Conservation (phyloP, 2,888 invertebrate species). For the Drosophila cognata region DNA sequence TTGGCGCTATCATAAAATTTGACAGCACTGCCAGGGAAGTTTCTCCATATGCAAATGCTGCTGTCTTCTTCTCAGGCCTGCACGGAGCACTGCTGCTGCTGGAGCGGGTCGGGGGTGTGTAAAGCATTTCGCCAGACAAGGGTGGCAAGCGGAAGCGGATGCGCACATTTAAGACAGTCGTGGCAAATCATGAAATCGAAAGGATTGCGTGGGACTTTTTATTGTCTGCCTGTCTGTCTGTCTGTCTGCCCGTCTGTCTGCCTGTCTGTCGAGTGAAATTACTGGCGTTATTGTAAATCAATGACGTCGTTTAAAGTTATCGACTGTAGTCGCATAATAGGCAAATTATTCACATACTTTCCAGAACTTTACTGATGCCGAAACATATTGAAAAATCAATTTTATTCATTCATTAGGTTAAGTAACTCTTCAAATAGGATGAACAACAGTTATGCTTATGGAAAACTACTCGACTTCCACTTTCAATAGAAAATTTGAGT, state of each 20-base stretch:
- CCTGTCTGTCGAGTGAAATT: conserved; percentile 48
- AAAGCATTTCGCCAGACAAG: conserved; percentile 15
- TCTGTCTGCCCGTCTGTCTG: conserved; percentile 11
- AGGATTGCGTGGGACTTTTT: conserved; percentile 53
- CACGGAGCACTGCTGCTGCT: not conserved
- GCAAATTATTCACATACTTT: conserved; percentile 6
- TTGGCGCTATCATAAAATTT: conserved; percentile 83
- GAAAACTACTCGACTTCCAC: not conserved
- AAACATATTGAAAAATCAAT: conserved; percentile 6
- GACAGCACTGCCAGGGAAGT: conserved; percentile 68
- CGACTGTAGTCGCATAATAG: conserved; percentile 1
- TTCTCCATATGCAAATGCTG: conserved; percentile 75
- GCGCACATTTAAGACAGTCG: conserved; percentile 68
- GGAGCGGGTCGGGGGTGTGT: not conserved
- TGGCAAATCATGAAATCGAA: conserved; percentile 60
- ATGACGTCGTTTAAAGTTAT: conserved; percentile 45
- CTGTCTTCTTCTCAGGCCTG: conserved; percentile 23
- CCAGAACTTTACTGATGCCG: not conserved
- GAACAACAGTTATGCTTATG: not conserved
- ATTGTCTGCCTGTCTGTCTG: conserved; percentile 2
- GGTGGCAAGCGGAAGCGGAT: conserved; percentile 63
- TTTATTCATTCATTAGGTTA: not conserved
- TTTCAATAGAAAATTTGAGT: not conserved
- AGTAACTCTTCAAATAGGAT: not conserved
- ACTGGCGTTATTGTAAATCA: conserved; percentile 48